phyloP scores from a whole-genome alignment of 2,888 invertebrate genomes.

The Mycalesis mineus region DNA sequence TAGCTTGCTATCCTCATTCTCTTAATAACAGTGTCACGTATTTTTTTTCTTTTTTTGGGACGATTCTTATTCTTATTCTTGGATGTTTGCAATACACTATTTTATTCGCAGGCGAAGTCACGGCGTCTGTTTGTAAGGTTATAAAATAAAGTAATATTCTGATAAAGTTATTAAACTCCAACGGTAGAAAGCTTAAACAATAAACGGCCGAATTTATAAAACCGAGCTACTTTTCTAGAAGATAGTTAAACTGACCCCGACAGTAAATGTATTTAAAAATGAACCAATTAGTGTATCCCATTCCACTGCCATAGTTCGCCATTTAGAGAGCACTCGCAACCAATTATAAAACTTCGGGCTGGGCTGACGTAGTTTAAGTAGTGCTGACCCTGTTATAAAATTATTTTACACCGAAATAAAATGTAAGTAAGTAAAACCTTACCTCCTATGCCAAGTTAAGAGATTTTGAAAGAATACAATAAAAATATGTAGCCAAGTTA shows the following conservation, averaged over 20 bases:
- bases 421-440: neutral
- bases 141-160: no score
- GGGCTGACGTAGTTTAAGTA: conserved; percentile 5
- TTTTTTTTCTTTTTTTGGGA: no score
- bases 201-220: no score
- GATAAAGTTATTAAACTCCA: no score
- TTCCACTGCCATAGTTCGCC: conserved; percentile 14
- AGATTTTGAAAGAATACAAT: neutral
- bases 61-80: no score
- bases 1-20: no score
- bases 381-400: conserved; percentile 10
- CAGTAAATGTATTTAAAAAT: conserved; percentile 13
- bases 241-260: conserved; percentile 3
- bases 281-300: conserved; percentile 10
- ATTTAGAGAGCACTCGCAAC: conserved; percentile 13
- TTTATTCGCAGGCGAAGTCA: no score
- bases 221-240: neutral
- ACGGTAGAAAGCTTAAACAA: no score
- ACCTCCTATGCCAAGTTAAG: neutral
- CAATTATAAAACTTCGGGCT: conserved; percentile 15
- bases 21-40: no score
- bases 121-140: no score
- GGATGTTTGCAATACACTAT: no score
- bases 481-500: no score
- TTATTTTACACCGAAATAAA: conserved; percentile 6